phyloP scores from a whole-genome alignment of 2,113 vertebrate genomes.

The Pelobates fuscus region DNA sequence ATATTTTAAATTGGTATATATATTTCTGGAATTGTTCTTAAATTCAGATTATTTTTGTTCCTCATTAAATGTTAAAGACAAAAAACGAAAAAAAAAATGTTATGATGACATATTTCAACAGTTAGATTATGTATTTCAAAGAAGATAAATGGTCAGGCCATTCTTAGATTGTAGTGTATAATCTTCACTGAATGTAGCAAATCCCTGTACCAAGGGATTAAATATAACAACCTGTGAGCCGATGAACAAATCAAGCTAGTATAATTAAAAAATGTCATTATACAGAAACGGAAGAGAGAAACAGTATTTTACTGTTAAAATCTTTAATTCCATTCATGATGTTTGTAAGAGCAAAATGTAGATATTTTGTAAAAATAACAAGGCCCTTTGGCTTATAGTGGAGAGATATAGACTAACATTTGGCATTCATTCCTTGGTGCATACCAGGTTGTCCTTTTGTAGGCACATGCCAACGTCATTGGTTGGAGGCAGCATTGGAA shows the following conservation, averaged over 20 bases:
- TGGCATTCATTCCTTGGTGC: conserved; percentile 48
- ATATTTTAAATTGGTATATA: neutral
- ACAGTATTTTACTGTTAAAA: conserved; percentile 1
- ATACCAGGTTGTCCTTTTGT: conserved; percentile 51
- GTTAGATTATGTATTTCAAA: neutral
- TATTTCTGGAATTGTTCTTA: neutral
- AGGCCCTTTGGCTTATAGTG: conserved; percentile 27
- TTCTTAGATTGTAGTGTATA: conserved; percentile 1
- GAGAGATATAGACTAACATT: conserved; percentile 46
- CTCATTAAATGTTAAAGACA: neutral
- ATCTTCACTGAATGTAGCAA: neutral
- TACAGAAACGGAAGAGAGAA: neutral
- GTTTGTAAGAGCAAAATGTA: conserved; percentile 1
- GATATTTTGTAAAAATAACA: conserved; percentile 9
- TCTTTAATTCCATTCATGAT: conserved; percentile 17
- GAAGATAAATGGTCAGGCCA: neutral
- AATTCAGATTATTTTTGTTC: neutral
- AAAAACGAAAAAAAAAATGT: neutral
- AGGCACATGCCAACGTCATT: conserved; percentile 43
- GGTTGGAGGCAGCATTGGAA: conserved; percentile 40
- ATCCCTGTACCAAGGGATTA: conserved; percentile 6
- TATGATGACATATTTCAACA: neutral
- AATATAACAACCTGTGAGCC: neutral
- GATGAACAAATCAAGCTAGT: conserved; percentile 4
- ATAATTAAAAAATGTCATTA: conserved; percentile 4